Base-by-base conservation (phyloP, 2,888 invertebrate species). In the Eumacrocentrus americanus region DNA sequence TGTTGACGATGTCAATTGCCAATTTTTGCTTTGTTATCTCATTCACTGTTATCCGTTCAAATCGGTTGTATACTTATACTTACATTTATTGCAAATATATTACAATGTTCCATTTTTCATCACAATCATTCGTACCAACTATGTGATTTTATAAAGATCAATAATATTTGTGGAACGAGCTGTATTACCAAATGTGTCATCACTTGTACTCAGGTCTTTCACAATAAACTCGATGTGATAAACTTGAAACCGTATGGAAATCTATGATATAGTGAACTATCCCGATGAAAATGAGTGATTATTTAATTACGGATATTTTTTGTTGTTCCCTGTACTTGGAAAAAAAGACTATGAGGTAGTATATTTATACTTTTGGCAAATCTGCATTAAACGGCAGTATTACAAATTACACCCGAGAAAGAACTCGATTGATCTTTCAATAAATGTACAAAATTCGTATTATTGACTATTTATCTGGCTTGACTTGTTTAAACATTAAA, bases 301-400 rank as follows among this genome's bases (percentile, higher is more conserved):
- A 5, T n/a, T 35, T 12, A 20, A 37, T 38, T 5, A 14, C 12
- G 20, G 37, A 56, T 25, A 40, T 11, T 59, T 38, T 37, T 9
- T 44, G 7, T 44, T 44, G 23, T 35, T 35, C 12, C 42, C 40
- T 50, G 60, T 25, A 46, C 12, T 48, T 34, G 40, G 46, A 47
- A 58, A 60, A 54, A 47, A 61, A 58, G 52, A 16, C 55, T 61
- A 59, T 75, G 78, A 78, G 78, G 78, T 78, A 78, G 77, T 71
- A 72, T 64, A 72, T 72, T 76, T 67, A 71, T 74, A 70, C 66
- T 70, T 77, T 76, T 64, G 62, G 64, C 64, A 63, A 59, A 62
- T 66, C 62, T 61, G 58, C 59, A 44, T 56, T 48, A 60, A 46
- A 64, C 63, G 35, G 22, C 38, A 11, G 23, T 23, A 56, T 60